phyloP scores from a whole-genome alignment of 2,113 vertebrate genomes.

The Eretmochelys imbricata region DNA sequence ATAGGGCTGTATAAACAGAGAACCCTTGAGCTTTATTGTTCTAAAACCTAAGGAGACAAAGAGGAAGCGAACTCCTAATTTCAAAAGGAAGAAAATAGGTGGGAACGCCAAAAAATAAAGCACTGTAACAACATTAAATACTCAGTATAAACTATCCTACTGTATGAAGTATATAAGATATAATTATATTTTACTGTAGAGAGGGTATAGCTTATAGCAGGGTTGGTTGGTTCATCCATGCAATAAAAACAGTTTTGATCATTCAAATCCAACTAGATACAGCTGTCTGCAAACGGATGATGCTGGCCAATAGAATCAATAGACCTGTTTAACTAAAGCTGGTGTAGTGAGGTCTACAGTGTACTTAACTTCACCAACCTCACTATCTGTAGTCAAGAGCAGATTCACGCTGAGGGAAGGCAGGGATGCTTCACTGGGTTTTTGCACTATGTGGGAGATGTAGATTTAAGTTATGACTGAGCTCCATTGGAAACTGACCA shows the following conservation, averaged over 20 bases:
- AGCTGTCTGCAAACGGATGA: not conserved
- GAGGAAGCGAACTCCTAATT: conserved; percentile 45
- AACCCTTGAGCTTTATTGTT: not conserved
- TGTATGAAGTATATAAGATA: conserved; percentile 44
- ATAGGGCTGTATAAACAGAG: conserved; percentile 8
- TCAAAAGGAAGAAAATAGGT: conserved; percentile 25
- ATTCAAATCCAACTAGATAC: conserved; percentile 29
- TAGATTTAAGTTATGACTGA: not conserved
- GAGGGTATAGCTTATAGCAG: conserved; percentile 23
- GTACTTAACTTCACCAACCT: not conserved
- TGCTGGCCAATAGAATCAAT: not conserved
- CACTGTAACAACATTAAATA: conserved; percentile 14
- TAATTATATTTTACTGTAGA: not conserved
- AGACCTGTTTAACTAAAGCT: not conserved
- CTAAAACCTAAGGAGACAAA: conserved; percentile 34
- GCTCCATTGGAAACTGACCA: not conserved
- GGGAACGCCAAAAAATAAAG: conserved; percentile 36
- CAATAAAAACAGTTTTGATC: conserved; percentile 32
- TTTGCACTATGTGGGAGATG: not conserved
- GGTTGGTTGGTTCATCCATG: conserved; percentile 5
- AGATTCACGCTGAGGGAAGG: not conserved
- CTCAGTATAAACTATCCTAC: conserved; percentile 8
- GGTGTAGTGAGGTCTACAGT: not conserved
- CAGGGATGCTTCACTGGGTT: not conserved
- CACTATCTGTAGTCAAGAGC: not conserved